A percentile compares a stretch with the other conserved stretches of the same genome.
phyloP scores from a whole-genome alignment of 2,888 invertebrate species.

The Stenichneumon culpator region DNA sequence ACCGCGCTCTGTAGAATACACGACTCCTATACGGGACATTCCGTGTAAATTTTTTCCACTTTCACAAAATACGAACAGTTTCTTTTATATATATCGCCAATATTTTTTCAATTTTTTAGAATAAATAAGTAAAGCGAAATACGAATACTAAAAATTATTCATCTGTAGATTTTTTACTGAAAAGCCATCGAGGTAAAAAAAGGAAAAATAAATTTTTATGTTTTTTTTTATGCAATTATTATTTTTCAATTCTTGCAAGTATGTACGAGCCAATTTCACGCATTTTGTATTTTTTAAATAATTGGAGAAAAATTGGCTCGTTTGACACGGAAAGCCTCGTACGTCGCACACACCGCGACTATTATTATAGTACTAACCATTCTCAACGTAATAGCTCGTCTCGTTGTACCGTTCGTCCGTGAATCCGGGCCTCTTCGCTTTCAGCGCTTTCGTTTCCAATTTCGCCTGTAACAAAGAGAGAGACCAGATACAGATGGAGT shows the following conservation, averaged over 20 bases:
- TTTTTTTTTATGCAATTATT: not conserved
- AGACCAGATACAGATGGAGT: conserved; percentile 33
- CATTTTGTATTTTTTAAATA: not conserved
- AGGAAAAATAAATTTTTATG: too few species aligned
- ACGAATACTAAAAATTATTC: too few species aligned
- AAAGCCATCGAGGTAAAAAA: too few species aligned
- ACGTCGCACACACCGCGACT: not conserved
- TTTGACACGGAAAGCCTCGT: not conserved
- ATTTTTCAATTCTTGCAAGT: too few species aligned
- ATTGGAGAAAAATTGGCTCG: not conserved
- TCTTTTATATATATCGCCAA: too few species aligned
- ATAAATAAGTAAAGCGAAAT: too few species aligned
- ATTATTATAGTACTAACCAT: conserved; percentile 89
- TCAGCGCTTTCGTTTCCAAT: conserved; percentile 95
- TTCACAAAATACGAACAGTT: not conserved
- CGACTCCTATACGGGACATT: not conserved
- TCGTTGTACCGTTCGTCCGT: conserved; percentile 97
- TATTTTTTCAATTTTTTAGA: too few species aligned
- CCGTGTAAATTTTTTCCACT: not conserved
- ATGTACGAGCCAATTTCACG: not conserved
- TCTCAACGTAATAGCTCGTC: conserved; percentile 97
- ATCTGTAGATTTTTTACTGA: too few species aligned
- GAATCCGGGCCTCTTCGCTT: conserved; percentile 96
- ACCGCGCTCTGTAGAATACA: not conserved
- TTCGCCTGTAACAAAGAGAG: conserved; percentile 91